Base-by-base conservation (phyloP, 1,140 invertebrate genomes). In the Amyelois transitella region DNA sequence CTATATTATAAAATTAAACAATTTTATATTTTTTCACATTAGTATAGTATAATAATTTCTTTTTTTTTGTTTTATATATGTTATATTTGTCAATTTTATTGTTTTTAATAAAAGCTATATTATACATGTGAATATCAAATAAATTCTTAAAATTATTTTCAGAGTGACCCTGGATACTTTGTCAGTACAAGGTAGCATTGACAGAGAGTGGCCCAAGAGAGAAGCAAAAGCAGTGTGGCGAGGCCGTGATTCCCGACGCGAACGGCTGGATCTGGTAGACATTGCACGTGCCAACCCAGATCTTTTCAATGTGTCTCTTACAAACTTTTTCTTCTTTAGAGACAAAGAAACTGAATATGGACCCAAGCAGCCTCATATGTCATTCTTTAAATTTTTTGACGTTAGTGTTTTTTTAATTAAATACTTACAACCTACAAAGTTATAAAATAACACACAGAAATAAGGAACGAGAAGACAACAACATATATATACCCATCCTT, bases 281-380 rank as follows among this genome's bases (percentile, higher is more conserved):
- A 91, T 99, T 60, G 91, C 94, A 0, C 89, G 92, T 64, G 88
- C 92, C 59, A 66, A 97, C 89, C 94, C 96, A 3, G 91, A 97
- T 53, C 77, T 98, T 0, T 93, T 98, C 55, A 97, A 99, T 90
- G 97, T 93, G 8, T 96, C 96, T 0, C 90, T 99, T 4, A 99
- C 97, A 2, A 97, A 98, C 81, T 98, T 99, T 84, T 99, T 99
- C 78, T 99, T 99, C 88, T 99, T 97, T 76, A 91, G 92, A 55
- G 92, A 98, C 74, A 91, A 97, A 85, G 93, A 96, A 79, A 82
- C 93, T 49, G 91, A 94, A 77, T 97, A 98, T 91, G 97, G 97
- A 18, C 95, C 96, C 18, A 94, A 93, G 75, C 91, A 92, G 55
- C 92, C 93, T 38, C 94, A 96, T 75, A 91, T 97, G 61, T 96